These are phyloP conservation scores for Agapornis roseicollis DNA, from an alignment of 2,113 vertebrate genomes.

Conservation along the genomic window DNA sequence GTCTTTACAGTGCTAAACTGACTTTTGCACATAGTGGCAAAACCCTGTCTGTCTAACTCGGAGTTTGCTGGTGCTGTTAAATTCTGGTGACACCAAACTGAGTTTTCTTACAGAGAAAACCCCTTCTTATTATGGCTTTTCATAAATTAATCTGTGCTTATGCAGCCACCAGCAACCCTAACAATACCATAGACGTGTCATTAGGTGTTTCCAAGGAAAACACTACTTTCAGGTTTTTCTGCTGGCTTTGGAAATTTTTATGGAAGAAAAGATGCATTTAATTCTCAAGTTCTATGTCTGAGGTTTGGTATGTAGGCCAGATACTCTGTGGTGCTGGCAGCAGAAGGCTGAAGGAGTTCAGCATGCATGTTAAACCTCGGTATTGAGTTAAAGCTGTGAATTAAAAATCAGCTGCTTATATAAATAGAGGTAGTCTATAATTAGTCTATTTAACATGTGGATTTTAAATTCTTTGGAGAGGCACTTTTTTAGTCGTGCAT, in stretches of 20 bases:
- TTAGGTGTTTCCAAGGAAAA: background rate
- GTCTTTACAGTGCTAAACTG: background rate
- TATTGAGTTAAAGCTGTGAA: background rate
- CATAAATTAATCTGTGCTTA: background rate
- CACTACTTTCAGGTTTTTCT: background rate
- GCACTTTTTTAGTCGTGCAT: background rate
- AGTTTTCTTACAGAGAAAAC: background rate
- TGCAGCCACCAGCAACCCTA: background rate
- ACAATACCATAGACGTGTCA: background rate
- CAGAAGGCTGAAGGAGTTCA: background rate
- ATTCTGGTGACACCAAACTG: background rate
- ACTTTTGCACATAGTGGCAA: background rate
- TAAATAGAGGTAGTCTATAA: background rate
- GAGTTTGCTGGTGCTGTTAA: background rate
- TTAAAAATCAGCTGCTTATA: background rate
- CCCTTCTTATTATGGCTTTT: background rate
- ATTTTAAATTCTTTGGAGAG: background rate
- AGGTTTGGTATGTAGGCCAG: conserved; percentile 25
- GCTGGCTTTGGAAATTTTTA: background rate
- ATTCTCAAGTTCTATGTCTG: background rate
- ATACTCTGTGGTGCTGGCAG: background rate
- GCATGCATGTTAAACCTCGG: background rate
- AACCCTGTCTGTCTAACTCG: background rate
- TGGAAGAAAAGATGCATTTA: background rate
- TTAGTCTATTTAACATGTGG: background rate